Evolutionary conservation across 2,888 invertebrate genomes (phyloP).

Genomic region (Drosophila siamana): DNA sequence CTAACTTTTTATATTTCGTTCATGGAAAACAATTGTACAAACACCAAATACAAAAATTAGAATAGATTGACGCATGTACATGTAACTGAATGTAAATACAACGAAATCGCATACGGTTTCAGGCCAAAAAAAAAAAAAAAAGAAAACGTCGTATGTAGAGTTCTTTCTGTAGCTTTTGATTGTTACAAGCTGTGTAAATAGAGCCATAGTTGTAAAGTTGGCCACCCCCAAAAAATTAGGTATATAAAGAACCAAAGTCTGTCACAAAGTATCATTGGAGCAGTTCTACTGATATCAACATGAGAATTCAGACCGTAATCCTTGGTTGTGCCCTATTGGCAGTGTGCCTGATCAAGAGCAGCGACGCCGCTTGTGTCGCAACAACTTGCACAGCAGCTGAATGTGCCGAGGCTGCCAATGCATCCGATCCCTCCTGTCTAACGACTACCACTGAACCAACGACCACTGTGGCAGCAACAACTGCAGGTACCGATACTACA

Average conservation of each 20-base stretch:
- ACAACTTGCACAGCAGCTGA: not conserved
- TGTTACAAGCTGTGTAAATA: constrained; percentile 3
- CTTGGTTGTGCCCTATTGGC: not conserved
- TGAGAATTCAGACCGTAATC: constrained; percentile 9
- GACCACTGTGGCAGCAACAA: not conserved
- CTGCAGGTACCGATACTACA: not conserved
- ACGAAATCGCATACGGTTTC: not conserved
- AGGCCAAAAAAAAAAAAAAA: not conserved
- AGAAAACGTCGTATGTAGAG: not conserved
- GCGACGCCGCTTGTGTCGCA: constrained; percentile 10
- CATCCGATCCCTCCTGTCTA: not conserved
- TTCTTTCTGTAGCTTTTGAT: not conserved
- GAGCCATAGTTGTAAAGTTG: not conserved
- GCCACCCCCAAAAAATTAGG: not conserved
- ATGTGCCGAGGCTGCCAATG: not conserved
- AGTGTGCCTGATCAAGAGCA: not conserved
- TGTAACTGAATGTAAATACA: not conserved
- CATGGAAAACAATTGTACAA: not conserved
- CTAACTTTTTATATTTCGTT: not conserved
- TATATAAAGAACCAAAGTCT: constrained; percentile 9
- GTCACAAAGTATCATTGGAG: not conserved
- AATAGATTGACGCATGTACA: not conserved
- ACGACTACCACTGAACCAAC: not conserved
- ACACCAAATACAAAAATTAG: not conserved
- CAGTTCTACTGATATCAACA: constrained; percentile 2